A percentile compares a stretch with the other conserved stretches of the same genome.
phyloP scores from a whole-genome alignment of 2,113 vertebrate species.

The Esox niger region DNA sequence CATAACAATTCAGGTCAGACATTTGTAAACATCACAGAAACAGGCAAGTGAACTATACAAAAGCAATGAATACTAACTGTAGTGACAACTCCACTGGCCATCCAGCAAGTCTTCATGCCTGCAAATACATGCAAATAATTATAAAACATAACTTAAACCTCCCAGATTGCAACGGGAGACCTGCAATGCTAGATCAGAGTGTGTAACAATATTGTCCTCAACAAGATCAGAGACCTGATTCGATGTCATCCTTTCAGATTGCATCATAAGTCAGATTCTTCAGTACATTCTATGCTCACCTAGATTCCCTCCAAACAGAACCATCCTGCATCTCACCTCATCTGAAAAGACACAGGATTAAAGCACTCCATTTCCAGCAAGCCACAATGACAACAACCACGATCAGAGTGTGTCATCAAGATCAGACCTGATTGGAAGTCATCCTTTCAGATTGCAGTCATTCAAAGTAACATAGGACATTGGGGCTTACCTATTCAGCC shows the following conservation, averaged over 20 bases:
- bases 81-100: neutral
- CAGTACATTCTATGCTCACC: too few relatives aligned
- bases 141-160: too few relatives aligned
- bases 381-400: too few relatives aligned
- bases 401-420: slow-evolving; percentile 53
- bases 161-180: too few relatives aligned
- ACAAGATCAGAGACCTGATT: slow-evolving; percentile 81
- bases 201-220: slow-evolving; percentile 58
- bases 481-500: neutral
- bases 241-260: slow-evolving; percentile 66
- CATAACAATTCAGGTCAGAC: slow-evolving; percentile 75
- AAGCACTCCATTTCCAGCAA: too few relatives aligned
- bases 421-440: slow-evolving; percentile 81
- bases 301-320: too few relatives aligned
- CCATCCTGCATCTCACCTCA: too few relatives aligned
- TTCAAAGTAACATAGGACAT: neutral
- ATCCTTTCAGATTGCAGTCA: slow-evolving; percentile 49
- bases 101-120: neutral
- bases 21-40: slow-evolving; percentile 74
- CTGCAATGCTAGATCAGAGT: slow-evolving; percentile 57
- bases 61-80: neutral
- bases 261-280: neutral
- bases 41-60: slow-evolving; percentile 7
- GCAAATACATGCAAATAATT: neutral
- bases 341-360: too few relatives aligned